These are phyloP conservation scores for Alentia gelatinosa DNA, from an alignment of 2,888 invertebrate genomes.

Conservation along the genomic window DNA sequence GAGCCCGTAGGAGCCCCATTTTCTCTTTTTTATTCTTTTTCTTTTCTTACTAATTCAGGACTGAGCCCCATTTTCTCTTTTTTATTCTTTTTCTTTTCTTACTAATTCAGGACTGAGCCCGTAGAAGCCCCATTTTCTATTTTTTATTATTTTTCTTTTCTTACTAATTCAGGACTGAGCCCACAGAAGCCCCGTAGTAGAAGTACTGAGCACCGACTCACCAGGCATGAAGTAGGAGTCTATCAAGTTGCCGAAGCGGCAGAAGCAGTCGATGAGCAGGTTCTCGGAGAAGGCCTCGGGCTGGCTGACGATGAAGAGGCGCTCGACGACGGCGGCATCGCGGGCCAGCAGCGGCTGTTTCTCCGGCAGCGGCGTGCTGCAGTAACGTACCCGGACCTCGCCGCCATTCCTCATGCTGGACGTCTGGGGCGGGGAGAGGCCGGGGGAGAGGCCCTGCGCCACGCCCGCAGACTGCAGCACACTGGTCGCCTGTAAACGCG, in stretches of 20 bases:
- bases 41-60: no score
- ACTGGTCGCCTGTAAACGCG: conserved; percentile 58
- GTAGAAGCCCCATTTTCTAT: no score
- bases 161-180: no score
- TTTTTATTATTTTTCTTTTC: no score
- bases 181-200: no score
- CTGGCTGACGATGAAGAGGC: conserved; percentile 83
- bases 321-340: conserved; percentile 81
- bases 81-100: no score
- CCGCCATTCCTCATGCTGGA: conserved; percentile 58
- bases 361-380: conserved; percentile 87
- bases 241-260: conserved; percentile 93
- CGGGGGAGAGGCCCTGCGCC: not conserved
- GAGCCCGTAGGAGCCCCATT: no score
- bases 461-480: conserved; percentile 60
- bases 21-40: no score
- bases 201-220: conserved; percentile 60
- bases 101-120: no score
- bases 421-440: not conserved
- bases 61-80: no score
- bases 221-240: conserved; percentile 94
- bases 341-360: conserved; percentile 83
- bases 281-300: conserved; percentile 88
- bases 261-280: conserved; percentile 92
- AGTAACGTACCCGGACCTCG: conserved; percentile 77